These are phyloP conservation scores for Phania funesta DNA, from an alignment of 2,888 invertebrate species.

Conservation along the genomic window DNA sequence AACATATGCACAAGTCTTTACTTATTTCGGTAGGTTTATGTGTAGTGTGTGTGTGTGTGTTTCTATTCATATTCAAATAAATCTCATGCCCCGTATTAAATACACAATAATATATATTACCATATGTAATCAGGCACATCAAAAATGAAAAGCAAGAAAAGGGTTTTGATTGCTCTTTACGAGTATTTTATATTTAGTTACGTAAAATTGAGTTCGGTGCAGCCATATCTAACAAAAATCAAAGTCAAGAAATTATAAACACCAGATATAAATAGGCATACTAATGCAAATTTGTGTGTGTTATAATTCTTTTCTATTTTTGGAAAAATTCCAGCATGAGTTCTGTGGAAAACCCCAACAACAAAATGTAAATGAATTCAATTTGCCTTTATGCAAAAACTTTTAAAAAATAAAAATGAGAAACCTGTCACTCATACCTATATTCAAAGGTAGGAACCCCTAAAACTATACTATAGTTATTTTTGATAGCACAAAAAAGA, in stretches of 20 bases:
- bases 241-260: conserved; percentile 55
- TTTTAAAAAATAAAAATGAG: background rate
- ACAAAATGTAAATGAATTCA: conserved; percentile 68
- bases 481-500: background rate
- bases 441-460: background rate
- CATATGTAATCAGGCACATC: conserved; percentile 61
- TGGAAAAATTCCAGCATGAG: too few species aligned
- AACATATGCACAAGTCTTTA: background rate
- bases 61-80: conserved; percentile 70
- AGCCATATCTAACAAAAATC: conserved; percentile 45
- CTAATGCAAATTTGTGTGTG: background rate
- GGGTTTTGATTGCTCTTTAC: conserved; percentile 23
- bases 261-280: background rate
- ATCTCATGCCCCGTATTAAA: conserved; percentile 66
- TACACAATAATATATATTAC: conserved; percentile 56
- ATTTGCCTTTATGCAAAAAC: conserved; percentile 48
- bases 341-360: too few species aligned
- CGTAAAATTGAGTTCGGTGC: background rate
- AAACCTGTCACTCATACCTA: background rate
- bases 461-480: conserved; percentile 19
- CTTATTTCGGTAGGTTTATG: background rate
- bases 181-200: background rate
- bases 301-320: background rate
- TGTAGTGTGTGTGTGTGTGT: too few species aligned
- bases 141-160: conserved; percentile 38